Percentiles rank a stretch among this genome's conserved stretches.
Evolutionary conservation across 2,888 invertebrate species (phyloP).

Genomic region (Ormyrus pomaceus): DNA sequence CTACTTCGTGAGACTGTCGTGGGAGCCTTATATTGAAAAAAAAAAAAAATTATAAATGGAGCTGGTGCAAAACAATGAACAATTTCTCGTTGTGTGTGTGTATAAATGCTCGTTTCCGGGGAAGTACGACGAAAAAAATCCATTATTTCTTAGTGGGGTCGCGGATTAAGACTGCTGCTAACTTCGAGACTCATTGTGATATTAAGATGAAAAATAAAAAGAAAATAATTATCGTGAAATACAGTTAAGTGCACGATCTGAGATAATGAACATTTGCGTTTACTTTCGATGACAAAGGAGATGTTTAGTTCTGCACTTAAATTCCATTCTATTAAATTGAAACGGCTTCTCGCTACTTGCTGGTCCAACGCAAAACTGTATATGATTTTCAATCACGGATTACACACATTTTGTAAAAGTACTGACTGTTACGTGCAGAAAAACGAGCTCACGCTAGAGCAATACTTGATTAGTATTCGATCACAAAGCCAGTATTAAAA

Average conservation of each 20-base stretch:
- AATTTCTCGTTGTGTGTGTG: constrained; percentile 50
- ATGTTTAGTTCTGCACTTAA: constrained; percentile 11
- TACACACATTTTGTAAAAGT: neutral
- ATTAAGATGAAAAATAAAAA: constrained; percentile 57
- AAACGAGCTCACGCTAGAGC: neutral
- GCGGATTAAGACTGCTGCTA: constrained; percentile 60
- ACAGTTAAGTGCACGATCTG: constrained; percentile 28
- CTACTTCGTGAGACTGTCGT: constrained; percentile 69
- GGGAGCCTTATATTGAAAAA: constrained; percentile 66
- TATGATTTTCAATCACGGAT: neutral
- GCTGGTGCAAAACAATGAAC: constrained; percentile 25
- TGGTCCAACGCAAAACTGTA: neutral
- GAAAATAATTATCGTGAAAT: constrained; percentile 43
- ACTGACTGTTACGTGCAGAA: neutral
- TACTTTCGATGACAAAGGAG: constrained; percentile 6
- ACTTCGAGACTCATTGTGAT: constrained; percentile 64
- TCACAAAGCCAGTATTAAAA: neutral
- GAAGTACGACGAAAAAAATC: constrained; percentile 46
- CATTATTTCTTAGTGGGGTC: constrained; percentile 57
- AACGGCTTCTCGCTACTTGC: neutral
- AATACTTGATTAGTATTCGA: neutral
- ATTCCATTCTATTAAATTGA: constrained; percentile 1
- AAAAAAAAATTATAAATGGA: constrained; percentile 43
- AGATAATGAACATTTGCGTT: constrained; percentile 9
- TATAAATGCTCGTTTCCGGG: constrained; percentile 52